Evolutionary conservation across 2,113 vertebrate species (phyloP).

Genomic region (Campylorhamphus procurvoides): DNA sequence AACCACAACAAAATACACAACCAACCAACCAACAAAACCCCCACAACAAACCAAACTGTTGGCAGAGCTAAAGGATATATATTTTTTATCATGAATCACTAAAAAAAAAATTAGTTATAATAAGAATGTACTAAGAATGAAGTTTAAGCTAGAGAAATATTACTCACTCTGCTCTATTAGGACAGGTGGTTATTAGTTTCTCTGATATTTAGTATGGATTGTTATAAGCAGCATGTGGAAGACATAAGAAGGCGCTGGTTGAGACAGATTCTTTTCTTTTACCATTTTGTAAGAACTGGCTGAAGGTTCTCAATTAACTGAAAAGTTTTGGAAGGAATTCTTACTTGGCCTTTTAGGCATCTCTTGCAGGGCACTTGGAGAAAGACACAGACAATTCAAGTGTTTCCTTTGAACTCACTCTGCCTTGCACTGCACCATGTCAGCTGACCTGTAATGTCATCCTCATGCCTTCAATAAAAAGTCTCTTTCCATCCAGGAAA

Average conservation of each 20-base stretch:
- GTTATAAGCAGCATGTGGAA: not conserved
- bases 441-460: not conserved
- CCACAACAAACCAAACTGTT: not conserved
- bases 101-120: not conserved
- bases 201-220: not conserved
- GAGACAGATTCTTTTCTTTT: not conserved
- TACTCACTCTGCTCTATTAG: not conserved
- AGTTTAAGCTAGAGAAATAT: not conserved
- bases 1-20: not conserved
- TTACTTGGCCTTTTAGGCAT: not conserved
- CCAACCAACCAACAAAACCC: not conserved
- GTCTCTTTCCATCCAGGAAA: not conserved
- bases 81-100: not conserved
- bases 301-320: not conserved
- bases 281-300: not conserved
- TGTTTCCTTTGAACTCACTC: not conserved
- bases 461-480: not conserved
- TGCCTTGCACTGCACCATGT: accelerated
- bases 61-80: accelerated
- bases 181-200: not conserved
- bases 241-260: not conserved
- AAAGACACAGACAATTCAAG: not conserved
- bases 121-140: accelerated
- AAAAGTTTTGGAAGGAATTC: not conserved
- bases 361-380: not conserved